Evolutionary conservation across 2,888 invertebrate species (phyloP).

Genomic region (Euproctis similis): DNA sequence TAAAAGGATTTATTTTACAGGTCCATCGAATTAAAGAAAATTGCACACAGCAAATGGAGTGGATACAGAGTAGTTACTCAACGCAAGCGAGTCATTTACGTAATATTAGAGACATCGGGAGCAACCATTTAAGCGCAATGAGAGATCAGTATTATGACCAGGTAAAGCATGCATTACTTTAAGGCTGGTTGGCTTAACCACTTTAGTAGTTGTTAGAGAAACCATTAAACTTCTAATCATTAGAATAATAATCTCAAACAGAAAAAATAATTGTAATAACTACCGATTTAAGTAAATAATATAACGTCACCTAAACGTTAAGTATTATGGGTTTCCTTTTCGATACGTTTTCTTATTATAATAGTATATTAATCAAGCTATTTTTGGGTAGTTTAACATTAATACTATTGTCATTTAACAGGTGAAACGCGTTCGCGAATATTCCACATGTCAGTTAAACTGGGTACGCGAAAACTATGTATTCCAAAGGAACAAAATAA

Average conservation of each 20-base stretch:
- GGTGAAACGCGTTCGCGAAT: constrained; percentile 93
- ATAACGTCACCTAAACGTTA: constrained; percentile 2
- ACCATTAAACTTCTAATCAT: too few relatives aligned
- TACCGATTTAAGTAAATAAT: constrained; percentile 1
- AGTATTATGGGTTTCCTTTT: too few relatives aligned
- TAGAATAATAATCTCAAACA: too few relatives aligned
- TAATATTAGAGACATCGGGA: constrained; percentile 94
- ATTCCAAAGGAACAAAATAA: constrained; percentile 94
- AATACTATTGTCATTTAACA: constrained; percentile 41
- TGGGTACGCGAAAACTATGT: constrained; percentile 97
- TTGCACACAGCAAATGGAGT: constrained; percentile 94
- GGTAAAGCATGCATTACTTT: constrained; percentile 61
- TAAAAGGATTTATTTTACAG: constrained; percentile 44
- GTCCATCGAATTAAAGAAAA: constrained; percentile 94
- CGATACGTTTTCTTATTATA: too few relatives aligned
- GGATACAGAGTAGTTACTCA: constrained; percentile 94
- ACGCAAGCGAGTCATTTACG: constrained; percentile 89
- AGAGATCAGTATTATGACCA: constrained; percentile 95
- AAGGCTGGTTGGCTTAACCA: too few relatives aligned
- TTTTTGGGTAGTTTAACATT: too few relatives aligned
- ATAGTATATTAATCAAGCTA: too few relatives aligned
- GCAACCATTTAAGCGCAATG: constrained; percentile 88
- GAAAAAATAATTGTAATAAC: too few relatives aligned
- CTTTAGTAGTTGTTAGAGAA: too few relatives aligned
- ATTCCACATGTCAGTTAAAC: constrained; percentile 92